phyloP scores from a whole-genome alignment of 2,113 vertebrate species.

The Dipodomys stephensi region DNA sequence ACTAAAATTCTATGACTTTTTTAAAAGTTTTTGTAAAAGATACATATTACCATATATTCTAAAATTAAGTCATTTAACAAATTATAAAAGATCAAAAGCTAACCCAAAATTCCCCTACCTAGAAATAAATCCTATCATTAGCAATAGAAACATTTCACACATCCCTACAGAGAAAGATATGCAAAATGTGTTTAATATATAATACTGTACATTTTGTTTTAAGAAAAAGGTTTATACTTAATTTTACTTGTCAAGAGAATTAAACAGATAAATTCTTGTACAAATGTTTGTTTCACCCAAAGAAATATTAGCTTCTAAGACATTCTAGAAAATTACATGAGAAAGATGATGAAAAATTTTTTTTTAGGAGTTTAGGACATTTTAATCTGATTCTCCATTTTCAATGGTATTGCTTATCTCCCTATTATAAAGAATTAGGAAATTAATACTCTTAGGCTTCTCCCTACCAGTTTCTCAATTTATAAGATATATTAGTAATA shows the following conservation, averaged over 20 bases:
- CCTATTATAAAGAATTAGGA: neutral
- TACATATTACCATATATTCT: constrained; percentile 17
- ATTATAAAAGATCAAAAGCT: constrained; percentile 59
- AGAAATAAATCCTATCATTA: neutral
- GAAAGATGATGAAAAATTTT: neutral
- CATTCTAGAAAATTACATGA: neutral
- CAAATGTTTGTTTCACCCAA: constrained; percentile 44
- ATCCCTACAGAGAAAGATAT: constrained; percentile 33
- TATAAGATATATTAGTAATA: neutral
- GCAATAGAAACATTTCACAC: neutral
- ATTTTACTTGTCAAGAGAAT: constrained; percentile 60
- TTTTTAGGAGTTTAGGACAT: neutral
- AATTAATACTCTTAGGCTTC: neutral
- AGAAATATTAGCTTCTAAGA: constrained; percentile 44
- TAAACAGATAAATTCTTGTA: constrained; percentile 47
- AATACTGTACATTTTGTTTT: constrained; percentile 27
- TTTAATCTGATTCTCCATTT: neutral
- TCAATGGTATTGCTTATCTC: neutral
- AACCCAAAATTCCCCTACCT: constrained; percentile 1
- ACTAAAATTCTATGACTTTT: constrained; percentile 40
- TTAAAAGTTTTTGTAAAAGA: constrained; percentile 14
- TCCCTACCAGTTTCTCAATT: neutral
- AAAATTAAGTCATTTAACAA: constrained; percentile 35
- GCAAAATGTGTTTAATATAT: constrained; percentile 25
- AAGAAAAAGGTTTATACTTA: constrained; percentile 45